Conservation (phyloP, 2,888 invertebrate species). For the Abrostola tripartita region DNA sequence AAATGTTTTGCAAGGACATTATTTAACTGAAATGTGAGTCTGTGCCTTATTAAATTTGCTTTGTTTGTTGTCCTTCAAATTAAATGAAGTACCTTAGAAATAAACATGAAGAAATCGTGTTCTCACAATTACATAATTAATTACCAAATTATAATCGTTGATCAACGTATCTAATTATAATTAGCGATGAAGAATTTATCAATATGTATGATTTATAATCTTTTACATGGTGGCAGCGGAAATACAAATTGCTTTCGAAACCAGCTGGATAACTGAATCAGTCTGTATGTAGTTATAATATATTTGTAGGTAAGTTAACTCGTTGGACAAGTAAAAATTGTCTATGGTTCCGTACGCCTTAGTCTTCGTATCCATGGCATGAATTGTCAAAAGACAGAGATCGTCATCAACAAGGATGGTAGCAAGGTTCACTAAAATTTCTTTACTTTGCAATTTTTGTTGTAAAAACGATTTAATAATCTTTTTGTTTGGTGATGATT, state of each 20-base stretch:
- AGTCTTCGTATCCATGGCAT: constrained; percentile 10
- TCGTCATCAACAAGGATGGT: too few species aligned
- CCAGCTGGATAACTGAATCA: constrained; percentile 45
- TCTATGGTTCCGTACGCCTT: constrained; percentile 28
- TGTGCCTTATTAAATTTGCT: background rate
- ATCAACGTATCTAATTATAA: constrained; percentile 23
- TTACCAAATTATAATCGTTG: constrained; percentile 24
- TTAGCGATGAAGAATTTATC: constrained; percentile 43
- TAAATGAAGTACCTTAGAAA: too few species aligned
- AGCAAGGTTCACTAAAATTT: too few species aligned
- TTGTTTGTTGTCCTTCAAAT: too few species aligned
- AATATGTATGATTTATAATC: constrained; percentile 17
- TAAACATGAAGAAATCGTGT: too few species aligned
- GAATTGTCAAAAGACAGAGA: too few species aligned
- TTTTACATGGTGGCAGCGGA: constrained; percentile 38
- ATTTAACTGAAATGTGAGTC: background rate
- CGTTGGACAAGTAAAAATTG: constrained; percentile 26
- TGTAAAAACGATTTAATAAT: too few species aligned
- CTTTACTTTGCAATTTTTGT: too few species aligned
- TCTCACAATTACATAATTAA: background rate
- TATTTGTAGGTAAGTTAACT: constrained; percentile 13
- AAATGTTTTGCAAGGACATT: background rate
- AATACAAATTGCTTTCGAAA: constrained; percentile 52
- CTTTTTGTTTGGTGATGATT: too few species aligned
- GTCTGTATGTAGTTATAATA: constrained; percentile 12